phyloP scores from a whole-genome alignment of 2,113 vertebrate species.

The Phyllostomus hastatus region DNA sequence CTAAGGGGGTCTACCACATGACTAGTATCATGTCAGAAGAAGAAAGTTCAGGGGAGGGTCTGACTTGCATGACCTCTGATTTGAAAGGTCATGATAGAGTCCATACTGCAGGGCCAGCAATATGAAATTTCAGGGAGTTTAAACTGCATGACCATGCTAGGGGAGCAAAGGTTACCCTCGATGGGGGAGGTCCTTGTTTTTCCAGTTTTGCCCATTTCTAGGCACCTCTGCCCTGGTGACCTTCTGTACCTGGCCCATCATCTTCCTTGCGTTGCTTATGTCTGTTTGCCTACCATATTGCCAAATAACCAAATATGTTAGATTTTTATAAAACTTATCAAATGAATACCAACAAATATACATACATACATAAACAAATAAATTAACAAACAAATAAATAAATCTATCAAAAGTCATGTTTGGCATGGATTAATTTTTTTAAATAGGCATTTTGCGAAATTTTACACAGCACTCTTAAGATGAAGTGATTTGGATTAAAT shows the following conservation, averaged over 20 bases:
- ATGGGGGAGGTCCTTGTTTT: neutral
- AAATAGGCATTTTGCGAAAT: neutral
- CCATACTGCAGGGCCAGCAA: no score
- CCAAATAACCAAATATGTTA: neutral
- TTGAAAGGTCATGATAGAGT: neutral
- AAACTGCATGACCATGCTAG: neutral
- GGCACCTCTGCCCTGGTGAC: neutral
- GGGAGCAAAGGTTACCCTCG: neutral
- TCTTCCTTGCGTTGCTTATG: neutral
- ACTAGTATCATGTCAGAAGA: neutral
- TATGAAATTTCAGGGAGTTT: neutral
- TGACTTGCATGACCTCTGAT: neutral
- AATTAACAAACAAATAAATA: neutral
- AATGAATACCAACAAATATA: neutral
- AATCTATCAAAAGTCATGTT: neutral
- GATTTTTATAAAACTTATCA: neutral
- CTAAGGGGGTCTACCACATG: neutral
- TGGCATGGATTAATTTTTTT: neutral
- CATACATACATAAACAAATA: neutral
- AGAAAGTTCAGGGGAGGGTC: neutral
- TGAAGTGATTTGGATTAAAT: neutral
- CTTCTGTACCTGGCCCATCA: neutral
- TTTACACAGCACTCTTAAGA: neutral
- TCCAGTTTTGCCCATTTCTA: neutral
- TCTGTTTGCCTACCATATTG: neutral